These are phyloP conservation scores for Papilio gigon DNA, from an alignment of 2,888 invertebrate genomes.

Conservation along the genomic window DNA sequence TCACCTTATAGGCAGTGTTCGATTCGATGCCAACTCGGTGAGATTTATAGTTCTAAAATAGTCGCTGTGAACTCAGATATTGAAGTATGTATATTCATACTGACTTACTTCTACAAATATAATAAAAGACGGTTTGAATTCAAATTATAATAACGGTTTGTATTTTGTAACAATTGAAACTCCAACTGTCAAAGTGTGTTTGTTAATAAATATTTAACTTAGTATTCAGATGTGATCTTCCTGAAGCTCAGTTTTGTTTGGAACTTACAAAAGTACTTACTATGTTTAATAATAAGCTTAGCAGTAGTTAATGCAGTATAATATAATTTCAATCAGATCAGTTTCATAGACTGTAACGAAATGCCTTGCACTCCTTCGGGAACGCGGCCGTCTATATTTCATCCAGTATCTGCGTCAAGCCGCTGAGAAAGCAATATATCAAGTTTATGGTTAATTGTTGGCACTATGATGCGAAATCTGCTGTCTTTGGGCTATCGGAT, in stretches of 20 bases:
- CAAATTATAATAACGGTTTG: too few species aligned
- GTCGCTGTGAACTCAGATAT: slow-evolving; percentile 23
- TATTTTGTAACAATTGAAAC: background rate
- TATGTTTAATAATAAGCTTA: too few species aligned
- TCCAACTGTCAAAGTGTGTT: background rate
- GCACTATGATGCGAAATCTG: slow-evolving; percentile 72
- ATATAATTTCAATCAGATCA: slow-evolving; percentile 32
- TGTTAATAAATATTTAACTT: background rate
- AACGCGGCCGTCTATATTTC: slow-evolving; percentile 67
- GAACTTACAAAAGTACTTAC: too few species aligned
- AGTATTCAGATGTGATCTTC: too few species aligned
- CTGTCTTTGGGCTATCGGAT: slow-evolving; percentile 69
- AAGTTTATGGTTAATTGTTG: slow-evolving; percentile 81
- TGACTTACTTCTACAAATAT: too few species aligned
- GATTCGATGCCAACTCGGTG: slow-evolving; percentile 24
- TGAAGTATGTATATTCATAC: slow-evolving; percentile 17
- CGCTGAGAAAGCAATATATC: slow-evolving; percentile 76
- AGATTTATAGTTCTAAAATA: slow-evolving; percentile 34
- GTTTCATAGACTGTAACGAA: slow-evolving; percentile 51
- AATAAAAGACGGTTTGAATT: too few species aligned
- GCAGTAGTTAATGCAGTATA: background rate
- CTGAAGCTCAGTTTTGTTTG: too few species aligned
- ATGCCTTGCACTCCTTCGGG: slow-evolving; percentile 63
- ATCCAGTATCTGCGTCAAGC: slow-evolving; percentile 73
- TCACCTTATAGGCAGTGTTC: slow-evolving; percentile 33